These are phyloP conservation scores for Sphenodon punctatus DNA, from an alignment of 2,797 vertebrate genomes.

Conservation along the genomic window DNA sequence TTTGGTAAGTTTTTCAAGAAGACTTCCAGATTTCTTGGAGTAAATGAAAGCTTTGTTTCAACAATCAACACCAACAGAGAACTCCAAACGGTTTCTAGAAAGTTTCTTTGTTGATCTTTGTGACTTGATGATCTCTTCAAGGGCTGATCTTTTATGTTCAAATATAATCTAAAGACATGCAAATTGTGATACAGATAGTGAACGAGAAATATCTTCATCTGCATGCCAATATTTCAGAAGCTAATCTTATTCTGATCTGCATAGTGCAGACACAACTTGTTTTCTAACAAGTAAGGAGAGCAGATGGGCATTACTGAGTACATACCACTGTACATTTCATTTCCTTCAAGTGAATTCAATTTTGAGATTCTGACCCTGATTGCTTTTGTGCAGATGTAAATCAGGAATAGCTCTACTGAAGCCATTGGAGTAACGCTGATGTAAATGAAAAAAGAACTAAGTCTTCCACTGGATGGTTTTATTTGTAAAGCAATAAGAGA, in stretches of 20 bases:
- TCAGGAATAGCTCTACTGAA: conserved; percentile 21
- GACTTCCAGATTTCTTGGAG: no score
- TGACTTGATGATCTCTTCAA: no score
- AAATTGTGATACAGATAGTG: not conserved
- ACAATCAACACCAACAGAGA: no score
- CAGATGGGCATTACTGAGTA: not conserved
- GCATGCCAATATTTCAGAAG: not conserved
- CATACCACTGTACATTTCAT: not conserved
- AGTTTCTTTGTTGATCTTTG: no score
- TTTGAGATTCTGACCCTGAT: not conserved
- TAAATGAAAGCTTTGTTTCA: no score
- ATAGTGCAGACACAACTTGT: not conserved
- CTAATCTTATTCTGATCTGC: not conserved
- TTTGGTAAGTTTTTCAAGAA: no score
- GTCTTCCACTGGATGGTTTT: conserved; percentile 1
- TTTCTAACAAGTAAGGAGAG: not conserved
- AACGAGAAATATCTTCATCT: not conserved
- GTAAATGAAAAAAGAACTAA: conserved; percentile 27
- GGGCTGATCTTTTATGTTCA: no score
- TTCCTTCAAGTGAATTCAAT: not conserved
- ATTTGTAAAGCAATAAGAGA: conserved; percentile 11
- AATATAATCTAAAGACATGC: not conserved
- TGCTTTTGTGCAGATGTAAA: not conserved
- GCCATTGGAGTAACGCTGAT: conserved; percentile 2
- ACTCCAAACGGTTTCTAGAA: no score